Percentiles rank a stretch among this genome's conserved stretches.
phyloP scores from a whole-genome alignment of 2,113 vertebrate genomes.

The Danio rerio region DNA sequence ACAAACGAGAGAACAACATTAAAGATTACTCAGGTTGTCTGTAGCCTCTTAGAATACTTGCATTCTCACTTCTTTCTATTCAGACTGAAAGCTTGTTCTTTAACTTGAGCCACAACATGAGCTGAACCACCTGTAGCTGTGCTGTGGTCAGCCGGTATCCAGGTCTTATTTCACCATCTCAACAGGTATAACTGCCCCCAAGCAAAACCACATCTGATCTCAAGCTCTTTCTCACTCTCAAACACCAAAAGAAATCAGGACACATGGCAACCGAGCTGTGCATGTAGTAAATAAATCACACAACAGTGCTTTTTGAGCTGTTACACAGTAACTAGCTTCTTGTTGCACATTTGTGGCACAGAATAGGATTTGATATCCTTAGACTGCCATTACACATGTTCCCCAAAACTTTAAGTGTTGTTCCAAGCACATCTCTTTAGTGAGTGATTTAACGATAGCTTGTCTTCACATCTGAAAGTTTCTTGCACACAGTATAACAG shows the following conservation, averaged over 20 bases:
- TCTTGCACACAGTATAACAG: constrained; percentile 31
- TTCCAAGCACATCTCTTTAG: constrained; percentile 18
- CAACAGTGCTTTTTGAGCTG: background rate
- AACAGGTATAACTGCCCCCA: constrained; percentile 21
- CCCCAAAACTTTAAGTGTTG: constrained; percentile 23
- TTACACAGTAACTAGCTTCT: background rate
- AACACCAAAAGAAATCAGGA: constrained; percentile 44
- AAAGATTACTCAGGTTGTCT: constrained; percentile 25
- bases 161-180: constrained; percentile 38
- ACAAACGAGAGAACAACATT: background rate
- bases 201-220: constrained; percentile 15
- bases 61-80: background rate
- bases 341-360: background rate
- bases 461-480: constrained; percentile 38
- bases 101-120: constrained; percentile 11
- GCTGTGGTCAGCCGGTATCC: constrained; percentile 25
- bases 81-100: background rate
- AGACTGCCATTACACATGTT: constrained; percentile 2
- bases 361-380: background rate
- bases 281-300: background rate
- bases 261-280: background rate
- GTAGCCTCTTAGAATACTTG: background rate
- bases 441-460: constrained; percentile 23
- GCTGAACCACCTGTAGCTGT: constrained; percentile 14
- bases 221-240: background rate